phyloP scores from a whole-genome alignment of 2,797 vertebrate genomes.

The Danio choprae region DNA sequence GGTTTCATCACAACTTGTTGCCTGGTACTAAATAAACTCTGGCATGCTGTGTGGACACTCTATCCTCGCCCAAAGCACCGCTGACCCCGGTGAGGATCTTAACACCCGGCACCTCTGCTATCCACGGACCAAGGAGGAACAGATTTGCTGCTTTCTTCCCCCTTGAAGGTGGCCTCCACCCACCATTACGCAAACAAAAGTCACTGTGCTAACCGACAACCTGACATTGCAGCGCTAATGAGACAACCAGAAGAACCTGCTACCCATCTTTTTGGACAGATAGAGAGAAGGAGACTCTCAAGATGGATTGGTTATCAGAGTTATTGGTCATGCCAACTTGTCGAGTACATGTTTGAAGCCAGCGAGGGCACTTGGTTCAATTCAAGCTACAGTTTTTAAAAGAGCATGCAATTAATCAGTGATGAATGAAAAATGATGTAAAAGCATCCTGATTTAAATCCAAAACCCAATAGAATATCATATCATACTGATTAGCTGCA shows the following conservation, averaged over 20 bases:
- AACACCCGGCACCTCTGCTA: slow-evolving; percentile 61
- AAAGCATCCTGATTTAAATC: too few species aligned
- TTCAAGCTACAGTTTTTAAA: background rate
- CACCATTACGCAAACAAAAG: slow-evolving; percentile 49
- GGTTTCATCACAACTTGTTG: slow-evolving; percentile 86
- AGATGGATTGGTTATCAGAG: slow-evolving; percentile 12
- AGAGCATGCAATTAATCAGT: too few species aligned
- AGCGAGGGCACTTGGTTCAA: background rate
- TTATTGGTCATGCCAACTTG: slow-evolving; percentile 29
- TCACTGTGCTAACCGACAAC: slow-evolving; percentile 64
- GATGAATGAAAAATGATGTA: too few species aligned
- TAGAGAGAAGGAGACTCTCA: background rate
- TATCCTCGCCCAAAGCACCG: slow-evolving; percentile 80
- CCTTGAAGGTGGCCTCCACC: slow-evolving; percentile 28
- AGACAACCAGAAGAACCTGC: slow-evolving; percentile 69
- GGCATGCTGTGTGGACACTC: slow-evolving; percentile 81
- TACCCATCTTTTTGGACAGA: slow-evolving; percentile 62
- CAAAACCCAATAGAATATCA: too few species aligned
- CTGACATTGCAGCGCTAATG: slow-evolving; percentile 76
- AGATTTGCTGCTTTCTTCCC: slow-evolving; percentile 44
- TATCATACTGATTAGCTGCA: too few species aligned
- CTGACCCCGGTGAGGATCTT: slow-evolving; percentile 71
- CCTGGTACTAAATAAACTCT: slow-evolving; percentile 86
- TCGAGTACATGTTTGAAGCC: slow-evolving; percentile 1
- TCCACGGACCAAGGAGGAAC: slow-evolving; percentile 70